phyloP scores from a whole-genome alignment of 2,888 invertebrate species.

The Salticus scenicus region DNA sequence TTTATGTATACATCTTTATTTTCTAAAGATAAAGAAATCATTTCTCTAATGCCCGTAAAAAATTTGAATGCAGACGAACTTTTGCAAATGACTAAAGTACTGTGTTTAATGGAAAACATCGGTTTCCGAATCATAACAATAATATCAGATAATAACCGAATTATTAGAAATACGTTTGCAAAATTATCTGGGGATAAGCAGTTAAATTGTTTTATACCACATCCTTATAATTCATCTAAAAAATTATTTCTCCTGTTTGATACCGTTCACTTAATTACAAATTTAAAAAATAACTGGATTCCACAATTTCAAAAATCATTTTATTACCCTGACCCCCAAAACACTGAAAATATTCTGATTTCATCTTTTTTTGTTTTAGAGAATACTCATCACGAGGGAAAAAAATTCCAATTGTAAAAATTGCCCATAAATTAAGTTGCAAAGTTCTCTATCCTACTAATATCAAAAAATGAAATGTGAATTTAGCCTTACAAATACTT shows the following conservation, averaged over 20 bases:
- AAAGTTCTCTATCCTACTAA: conserved; percentile 7
- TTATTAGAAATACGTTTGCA: conserved; percentile 28
- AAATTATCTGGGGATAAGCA: background rate
- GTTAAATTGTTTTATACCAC: background rate
- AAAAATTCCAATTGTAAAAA: conserved; percentile 13
- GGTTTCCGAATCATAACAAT: conserved; percentile 16
- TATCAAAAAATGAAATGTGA: conserved; percentile 12
- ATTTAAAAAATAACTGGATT: conserved; percentile 22
- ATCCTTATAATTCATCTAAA: background rate
- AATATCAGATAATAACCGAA: conserved; percentile 29
- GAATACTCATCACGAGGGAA: background rate
- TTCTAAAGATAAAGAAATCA: background rate
- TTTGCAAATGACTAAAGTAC: background rate
- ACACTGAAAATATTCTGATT: no score
- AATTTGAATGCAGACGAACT: background rate
- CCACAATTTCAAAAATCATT: background rate
- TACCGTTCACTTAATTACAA: no score
- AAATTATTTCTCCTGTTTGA: no score
- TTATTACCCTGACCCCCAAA: no score
- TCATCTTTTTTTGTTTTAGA: background rate
- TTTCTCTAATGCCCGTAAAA: background rate
- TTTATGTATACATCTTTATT: background rate
- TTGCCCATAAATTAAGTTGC: conserved; percentile 14
- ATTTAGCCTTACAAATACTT: background rate
- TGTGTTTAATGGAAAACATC: background rate